Evolutionary conservation across 2,888 invertebrate genomes (phyloP).

Genomic region (Drosophila putrida): DNA sequence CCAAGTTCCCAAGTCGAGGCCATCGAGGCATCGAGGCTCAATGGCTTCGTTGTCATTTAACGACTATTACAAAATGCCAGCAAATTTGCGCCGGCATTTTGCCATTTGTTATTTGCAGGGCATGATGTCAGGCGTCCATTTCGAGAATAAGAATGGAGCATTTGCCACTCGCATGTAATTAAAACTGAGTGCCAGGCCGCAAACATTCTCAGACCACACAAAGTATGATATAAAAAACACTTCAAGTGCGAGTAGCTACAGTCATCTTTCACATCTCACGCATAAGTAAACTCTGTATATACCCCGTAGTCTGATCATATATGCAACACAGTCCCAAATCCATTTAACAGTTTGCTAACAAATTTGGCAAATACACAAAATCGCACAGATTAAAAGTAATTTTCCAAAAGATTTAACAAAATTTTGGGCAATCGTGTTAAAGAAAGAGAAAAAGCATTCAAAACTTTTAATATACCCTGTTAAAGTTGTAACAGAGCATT

Average conservation of each 20-base stretch:
- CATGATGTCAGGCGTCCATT: constrained; percentile 65
- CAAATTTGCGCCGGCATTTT: constrained; percentile 32
- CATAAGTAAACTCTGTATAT: not conserved
- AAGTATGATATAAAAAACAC: constrained; percentile 7
- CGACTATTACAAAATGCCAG: constrained; percentile 36
- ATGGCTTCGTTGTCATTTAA: constrained; percentile 67
- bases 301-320: constrained; percentile 22
- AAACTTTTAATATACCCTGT: constrained; percentile 30
- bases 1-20: constrained; percentile 31
- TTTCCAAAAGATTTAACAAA: constrained; percentile 72
- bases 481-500: not conserved
- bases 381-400: constrained; percentile 62
- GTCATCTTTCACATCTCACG: constrained; percentile 24
- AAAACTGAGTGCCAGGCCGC: constrained; percentile 58
- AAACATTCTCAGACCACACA: constrained; percentile 66
- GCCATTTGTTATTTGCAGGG: constrained; percentile 52
- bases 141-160: constrained; percentile 22
- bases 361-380: constrained; percentile 53
- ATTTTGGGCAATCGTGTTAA: constrained; percentile 34
- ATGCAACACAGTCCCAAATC: constrained; percentile 27
- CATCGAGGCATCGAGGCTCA: constrained; percentile 28
- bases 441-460: constrained; percentile 22
- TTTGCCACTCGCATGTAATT: constrained; percentile 59
- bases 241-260: constrained; percentile 15
- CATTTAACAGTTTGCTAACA: constrained; percentile 69